Base-by-base conservation (phyloP, 2,888 invertebrate species). In the Gymnoscelis rufifasciata region DNA sequence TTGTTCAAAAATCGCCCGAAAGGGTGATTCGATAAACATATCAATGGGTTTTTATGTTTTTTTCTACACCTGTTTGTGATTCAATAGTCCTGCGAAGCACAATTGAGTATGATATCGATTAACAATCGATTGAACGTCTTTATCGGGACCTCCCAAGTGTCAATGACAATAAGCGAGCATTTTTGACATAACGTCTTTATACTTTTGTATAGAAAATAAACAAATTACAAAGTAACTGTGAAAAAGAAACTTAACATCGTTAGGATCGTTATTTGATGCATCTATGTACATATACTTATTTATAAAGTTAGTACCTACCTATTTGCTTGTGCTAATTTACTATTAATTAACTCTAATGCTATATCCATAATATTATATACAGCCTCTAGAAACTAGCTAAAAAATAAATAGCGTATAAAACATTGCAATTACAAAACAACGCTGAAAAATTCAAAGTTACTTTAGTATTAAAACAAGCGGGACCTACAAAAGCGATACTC, bases 1-100 rank as follows among this genome's bases (percentile, higher is more conserved):
- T 84, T 83, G 81, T 84, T 79, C 69, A 59, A 66, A 74, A 74
- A 73, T 72, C 75, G 73, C 80, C 84, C 82, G 75, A 82, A 83
- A 79, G 79, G 78, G 77, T 83, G 82, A 79, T 78, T 82, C 83
- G 84, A 87, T 87, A 87, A 87, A 87, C 81, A 86, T 86, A 84
- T 87, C 86, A 87, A 87, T 82, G 71, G 73, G 60, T 62, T 72
- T 71, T 72, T 70, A 54, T 59, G 60, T 62, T 72, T 71, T 72
- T 70, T 56, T 59, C 63, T 66, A 77, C 82, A 87, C 88, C 84
- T 87, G 86, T 84, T 84, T 80, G 52, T 69, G 66, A 66, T 69
- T 79, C 73, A 74, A 78, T 71, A 75, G 70, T 71, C 73, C 68
- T 64, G 83, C 86, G 64, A 6, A 51, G 62, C 60, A 81, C 76